Evolutionary conservation across 2,113 vertebrate species (phyloP), one percentile per base, ranked within the genome.

Genomic region (Phrynosoma platyrhinos): DNA sequence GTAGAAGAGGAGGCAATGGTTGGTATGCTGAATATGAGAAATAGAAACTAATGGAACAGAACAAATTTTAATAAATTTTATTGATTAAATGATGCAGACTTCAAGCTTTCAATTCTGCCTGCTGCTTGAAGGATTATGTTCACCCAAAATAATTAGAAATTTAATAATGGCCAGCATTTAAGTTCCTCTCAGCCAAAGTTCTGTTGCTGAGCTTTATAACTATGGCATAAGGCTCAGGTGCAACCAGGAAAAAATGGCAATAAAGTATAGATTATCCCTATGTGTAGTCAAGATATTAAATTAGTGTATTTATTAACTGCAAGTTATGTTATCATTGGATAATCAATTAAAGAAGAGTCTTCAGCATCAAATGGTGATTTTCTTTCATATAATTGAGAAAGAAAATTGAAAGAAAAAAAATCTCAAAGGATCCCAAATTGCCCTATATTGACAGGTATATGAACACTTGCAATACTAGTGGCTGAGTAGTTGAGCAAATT

Each of bases 361-460:
- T 66, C 32, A 82, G 72, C 62, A 68, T 89, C 76, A 88, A 88
- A 86, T 90, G 75, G 21, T 84, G 76, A 79, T 32, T 74, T 84
- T 69, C 27, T 75, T 82, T 42, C 30, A 69, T 89, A 83, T 89
- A 91, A 87, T 80, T 81, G 82, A 87, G 64, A 27, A 74, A 72
- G 69, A 92, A 92, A 86, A 87, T 76, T 53, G 72, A 83, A 87
- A 72, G 75, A 69, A 78, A 75, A 69, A 74, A 53, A 83, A 84
- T 42, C 42, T 64, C 62, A 76, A 21, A 25, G 30, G 72, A 84
- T 79, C 25, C 76, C 55, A 88, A 86, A 92, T 76, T 68, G 27
- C 79, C 69, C 86, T 76, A 74, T 87, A 84, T 77, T 80, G 69
- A 76, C 36, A 79, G 27, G 47, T 30, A 52, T 72, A 30, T 79